Evolutionary conservation across 2,797 vertebrate genomes (phyloP), one percentile per base, ranked within the genome.

Genomic region (Schizothorax lantsangensis): DNA sequence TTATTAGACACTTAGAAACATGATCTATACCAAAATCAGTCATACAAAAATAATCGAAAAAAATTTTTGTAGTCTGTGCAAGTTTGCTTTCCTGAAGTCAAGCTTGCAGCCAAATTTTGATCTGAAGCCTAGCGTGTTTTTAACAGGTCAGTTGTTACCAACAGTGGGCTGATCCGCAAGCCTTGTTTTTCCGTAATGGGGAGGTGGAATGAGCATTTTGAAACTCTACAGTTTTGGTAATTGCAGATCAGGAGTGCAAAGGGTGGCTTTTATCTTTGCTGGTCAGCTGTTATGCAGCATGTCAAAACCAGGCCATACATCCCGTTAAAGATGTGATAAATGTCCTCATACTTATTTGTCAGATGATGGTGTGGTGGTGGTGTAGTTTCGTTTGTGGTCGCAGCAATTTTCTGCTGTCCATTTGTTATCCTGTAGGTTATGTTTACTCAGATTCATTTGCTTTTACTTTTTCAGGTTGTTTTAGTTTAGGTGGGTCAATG

Each of bases 51-150:
- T 12, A 75, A 77, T 52, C 0, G 1, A 30, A 30, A 30, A 30
- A 30, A 30, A 30, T 26, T 59, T 57, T 21, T 81, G 26, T 36
- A 43, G 6, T 38, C 74, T 59, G 23, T n/a, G 19, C 36, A 72
- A 30, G 54, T 82, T 21, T 47, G 17, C 40, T 64, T 62, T 38
- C 52, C 79, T 85, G 82, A 69, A 83, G 81, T 85, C 59, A 77
- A 68, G 77, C 68, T 82, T 84, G 47, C 66, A 66, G 68, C 62
- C 90, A 88, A 89, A 89, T 89, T 88, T 91, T 89, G 88, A 90
- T 86, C 88, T 91, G 43, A 79, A 40, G 84, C 79, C 79, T 88
- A 82, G 84, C 36, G 84, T 90, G 89, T 91, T 81, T 89, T 91
- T 89, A 89, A 90, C 88, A 86, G 88, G 87, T 89, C 80, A 84